phyloP scores from a whole-genome alignment of 2,797 vertebrate species.

The Macrochelys suwanniensis region DNA sequence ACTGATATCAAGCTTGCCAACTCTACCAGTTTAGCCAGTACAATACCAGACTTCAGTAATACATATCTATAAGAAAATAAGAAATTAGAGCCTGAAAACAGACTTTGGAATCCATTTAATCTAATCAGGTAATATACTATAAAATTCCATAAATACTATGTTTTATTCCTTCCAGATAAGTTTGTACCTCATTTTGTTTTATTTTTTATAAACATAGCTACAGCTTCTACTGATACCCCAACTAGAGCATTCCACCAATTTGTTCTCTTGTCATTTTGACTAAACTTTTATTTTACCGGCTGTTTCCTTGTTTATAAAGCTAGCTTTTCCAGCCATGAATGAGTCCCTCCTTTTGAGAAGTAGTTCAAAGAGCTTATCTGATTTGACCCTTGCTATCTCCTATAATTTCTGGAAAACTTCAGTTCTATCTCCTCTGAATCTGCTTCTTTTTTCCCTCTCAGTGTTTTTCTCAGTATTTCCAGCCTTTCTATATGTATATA shows the following conservation, averaged over 20 bases:
- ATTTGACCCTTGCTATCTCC: conserved; percentile 55
- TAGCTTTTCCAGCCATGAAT: conserved; percentile 41
- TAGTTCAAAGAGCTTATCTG: conserved; percentile 58
- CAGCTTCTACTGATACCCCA: conserved; percentile 54
- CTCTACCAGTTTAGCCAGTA: conserved; percentile 25
- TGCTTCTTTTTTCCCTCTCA: conserved; percentile 69
- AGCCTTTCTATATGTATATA: background rate
- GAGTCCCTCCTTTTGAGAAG: conserved; percentile 27
- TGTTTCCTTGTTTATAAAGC: conserved; percentile 55
- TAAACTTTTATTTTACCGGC: conserved; percentile 52
- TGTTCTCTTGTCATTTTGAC: conserved; percentile 59
- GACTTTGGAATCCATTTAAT: conserved; percentile 16
- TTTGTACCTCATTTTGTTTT: background rate
- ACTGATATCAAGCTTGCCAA: conserved; percentile 25
- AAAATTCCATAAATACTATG: background rate
- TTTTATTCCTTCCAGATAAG: conserved; percentile 27
- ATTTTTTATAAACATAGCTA: conserved; percentile 30
- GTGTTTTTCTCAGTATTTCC: conserved; percentile 62
- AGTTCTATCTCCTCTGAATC: conserved; percentile 43
- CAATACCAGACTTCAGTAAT: background rate
- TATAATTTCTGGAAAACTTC: conserved; percentile 65
- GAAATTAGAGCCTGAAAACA: conserved; percentile 2
- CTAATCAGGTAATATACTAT: conserved; percentile 8
- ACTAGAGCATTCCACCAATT: conserved; percentile 63
- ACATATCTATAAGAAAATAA: background rate